phyloP scores from a whole-genome alignment of 2,113 vertebrate species.

The Microtus oregoni region DNA sequence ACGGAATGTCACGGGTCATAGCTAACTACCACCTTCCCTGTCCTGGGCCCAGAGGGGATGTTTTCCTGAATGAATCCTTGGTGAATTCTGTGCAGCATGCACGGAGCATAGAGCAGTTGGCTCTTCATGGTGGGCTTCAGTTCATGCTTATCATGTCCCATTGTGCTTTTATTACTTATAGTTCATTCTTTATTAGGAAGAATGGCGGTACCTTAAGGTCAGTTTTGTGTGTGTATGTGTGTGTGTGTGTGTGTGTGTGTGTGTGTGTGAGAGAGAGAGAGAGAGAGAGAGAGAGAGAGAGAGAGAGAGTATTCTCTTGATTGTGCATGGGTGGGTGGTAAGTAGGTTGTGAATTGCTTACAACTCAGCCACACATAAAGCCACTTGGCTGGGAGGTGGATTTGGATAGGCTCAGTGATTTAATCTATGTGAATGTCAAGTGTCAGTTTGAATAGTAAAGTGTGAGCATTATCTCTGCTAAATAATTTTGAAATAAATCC shows the following conservation, averaged over 20 bases:
- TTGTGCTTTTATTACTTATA: not conserved
- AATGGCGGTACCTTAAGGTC: not conserved
- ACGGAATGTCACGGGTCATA: not conserved
- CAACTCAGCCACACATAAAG: not conserved
- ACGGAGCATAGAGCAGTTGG: not conserved
- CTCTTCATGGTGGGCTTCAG: not conserved
- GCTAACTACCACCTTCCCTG: not conserved
- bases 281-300: too few species aligned
- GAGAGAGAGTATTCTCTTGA: not conserved
- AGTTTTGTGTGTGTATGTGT: not conserved
- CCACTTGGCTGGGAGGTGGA: slow-evolving; percentile 71
- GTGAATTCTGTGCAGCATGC: rapidly evolving
- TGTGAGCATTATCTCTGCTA: slow-evolving; percentile 85
- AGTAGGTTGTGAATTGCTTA: not conserved
- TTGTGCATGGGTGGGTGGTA: not conserved
- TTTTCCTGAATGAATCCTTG: too few species aligned
- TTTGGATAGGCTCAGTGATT: slow-evolving; percentile 74
- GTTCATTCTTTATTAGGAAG: not conserved
- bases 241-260: not conserved
- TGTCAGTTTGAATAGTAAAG: slow-evolving; percentile 83
- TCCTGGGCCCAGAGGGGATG: not conserved
- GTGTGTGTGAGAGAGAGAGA: too few species aligned
- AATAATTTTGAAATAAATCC: slow-evolving; percentile 85
- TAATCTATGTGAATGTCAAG: slow-evolving; percentile 78
- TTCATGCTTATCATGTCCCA: not conserved